Evolutionary conservation across 1,140 invertebrate species (phyloP).

Genomic region (Ladona fulva): DNA sequence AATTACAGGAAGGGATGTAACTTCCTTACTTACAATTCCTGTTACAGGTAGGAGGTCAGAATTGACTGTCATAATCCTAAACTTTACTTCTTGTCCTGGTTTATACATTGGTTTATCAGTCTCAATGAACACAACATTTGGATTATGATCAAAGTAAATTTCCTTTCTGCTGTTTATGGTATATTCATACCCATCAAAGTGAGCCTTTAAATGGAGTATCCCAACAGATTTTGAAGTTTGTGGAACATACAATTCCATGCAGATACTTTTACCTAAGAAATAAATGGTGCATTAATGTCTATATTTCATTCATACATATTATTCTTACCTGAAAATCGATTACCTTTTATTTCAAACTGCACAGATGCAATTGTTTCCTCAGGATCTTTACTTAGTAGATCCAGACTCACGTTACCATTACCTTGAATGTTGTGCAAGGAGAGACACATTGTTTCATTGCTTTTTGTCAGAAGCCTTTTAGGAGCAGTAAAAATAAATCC

Average conservation of each 20-base stretch:
- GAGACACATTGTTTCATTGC: conserved; percentile 36
- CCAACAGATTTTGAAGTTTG: conserved; percentile 32
- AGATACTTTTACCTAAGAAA: conserved; percentile 25
- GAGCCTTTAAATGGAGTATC: conserved; percentile 41
- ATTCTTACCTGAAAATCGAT: background rate
- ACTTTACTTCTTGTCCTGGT: conserved; percentile 47
- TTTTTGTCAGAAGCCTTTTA: conserved; percentile 35
- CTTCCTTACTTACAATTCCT: conserved; percentile 33
- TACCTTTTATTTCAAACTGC: conserved; percentile 25
- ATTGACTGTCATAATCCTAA: conserved; percentile 42
- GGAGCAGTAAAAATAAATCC: conserved; percentile 41
- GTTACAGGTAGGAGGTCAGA: conserved; percentile 41
- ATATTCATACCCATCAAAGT: conserved; percentile 41
- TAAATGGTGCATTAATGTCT: too few species aligned
- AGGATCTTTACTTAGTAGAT: conserved; percentile 30
- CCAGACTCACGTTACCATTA: conserved; percentile 34
- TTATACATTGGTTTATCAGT: conserved; percentile 53
- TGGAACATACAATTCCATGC: conserved; percentile 35
- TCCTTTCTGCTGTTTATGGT: conserved; percentile 37
- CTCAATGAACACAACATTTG: conserved; percentile 33
- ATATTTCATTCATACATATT: too few species aligned
- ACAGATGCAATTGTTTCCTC: conserved; percentile 28
- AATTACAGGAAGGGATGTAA: conserved; percentile 5
- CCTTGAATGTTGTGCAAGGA: conserved; percentile 38
- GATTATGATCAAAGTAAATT: background rate